A percentile compares a stretch with the other conserved stretches of the same genome.
These are phyloP conservation scores for Xenopus petersii DNA, from an alignment of 2,797 vertebrate genomes.

Conservation along the genomic window DNA sequence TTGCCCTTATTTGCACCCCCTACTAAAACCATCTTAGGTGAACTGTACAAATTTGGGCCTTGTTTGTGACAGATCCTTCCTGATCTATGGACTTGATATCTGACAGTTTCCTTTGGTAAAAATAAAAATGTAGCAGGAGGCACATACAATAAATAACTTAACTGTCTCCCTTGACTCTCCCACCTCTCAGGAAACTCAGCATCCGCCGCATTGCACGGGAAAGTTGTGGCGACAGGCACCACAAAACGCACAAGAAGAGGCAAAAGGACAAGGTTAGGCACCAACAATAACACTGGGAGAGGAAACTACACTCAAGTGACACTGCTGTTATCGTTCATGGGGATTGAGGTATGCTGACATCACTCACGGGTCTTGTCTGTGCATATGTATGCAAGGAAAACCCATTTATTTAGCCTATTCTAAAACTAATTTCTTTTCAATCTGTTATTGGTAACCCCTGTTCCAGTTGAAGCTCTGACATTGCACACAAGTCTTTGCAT, in stretches of 20 bases:
- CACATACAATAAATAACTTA: constrained; percentile 23
- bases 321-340: too few species aligned
- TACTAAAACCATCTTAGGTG: too few species aligned
- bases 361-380: too few species aligned
- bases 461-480: neutral
- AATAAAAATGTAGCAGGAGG: constrained; percentile 12
- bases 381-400: too few species aligned
- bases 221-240: constrained; percentile 29
- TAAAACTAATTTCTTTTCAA: neutral
- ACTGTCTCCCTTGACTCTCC: constrained; percentile 3
- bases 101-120: constrained; percentile 17
- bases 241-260: neutral
- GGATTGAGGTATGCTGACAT: too few species aligned
- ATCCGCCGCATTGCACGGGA: constrained; percentile 11
- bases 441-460: too few species aligned
- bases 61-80: neutral
- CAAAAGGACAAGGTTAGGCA: neutral
- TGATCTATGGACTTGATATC: neutral
- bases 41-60: too few species aligned
- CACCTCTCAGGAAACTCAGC: constrained; percentile 12
- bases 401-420: too few species aligned
- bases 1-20: too few species aligned
- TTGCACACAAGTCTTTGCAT: neutral
- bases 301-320: too few species aligned
- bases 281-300: neutral